Evolutionary conservation across 1,140 invertebrate genomes (phyloP).

Genomic region (Tachypleus tridentatus): DNA sequence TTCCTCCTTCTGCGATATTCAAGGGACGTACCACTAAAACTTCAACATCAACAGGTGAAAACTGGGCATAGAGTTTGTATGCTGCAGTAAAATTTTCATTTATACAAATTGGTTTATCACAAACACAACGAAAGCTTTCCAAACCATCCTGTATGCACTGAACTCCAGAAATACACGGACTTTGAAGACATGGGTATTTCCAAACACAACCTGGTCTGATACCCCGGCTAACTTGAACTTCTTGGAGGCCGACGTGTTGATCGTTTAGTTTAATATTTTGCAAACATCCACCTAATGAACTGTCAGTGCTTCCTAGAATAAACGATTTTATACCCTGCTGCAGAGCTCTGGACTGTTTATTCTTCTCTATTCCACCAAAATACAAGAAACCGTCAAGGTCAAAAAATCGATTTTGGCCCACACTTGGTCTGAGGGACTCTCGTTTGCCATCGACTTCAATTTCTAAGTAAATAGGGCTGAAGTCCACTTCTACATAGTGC

Average conservation of each 20-base stretch:
- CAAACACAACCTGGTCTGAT: conserved; percentile 64
- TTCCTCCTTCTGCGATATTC: conserved; percentile 16
- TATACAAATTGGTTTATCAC: conserved; percentile 53
- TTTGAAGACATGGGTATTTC: conserved; percentile 57
- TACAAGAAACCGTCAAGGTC: conserved; percentile 66
- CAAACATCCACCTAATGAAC: conserved; percentile 49
- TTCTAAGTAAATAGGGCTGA: conserved; percentile 53
- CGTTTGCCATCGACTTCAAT: conserved; percentile 50
- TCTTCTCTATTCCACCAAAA: conserved; percentile 69
- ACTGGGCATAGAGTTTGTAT: conserved; percentile 48
- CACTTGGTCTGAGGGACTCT: conserved; percentile 46
- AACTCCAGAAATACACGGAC: conserved; percentile 57
- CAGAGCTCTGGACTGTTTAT: conserved; percentile 55
- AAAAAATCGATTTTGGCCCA: conserved; percentile 55
- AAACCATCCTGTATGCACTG: conserved; percentile 64
- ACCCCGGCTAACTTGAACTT: conserved; percentile 55
- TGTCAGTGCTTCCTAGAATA: conserved; percentile 19
- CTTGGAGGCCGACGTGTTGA: conserved; percentile 50
- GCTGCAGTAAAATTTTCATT: conserved; percentile 56
- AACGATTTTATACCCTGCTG: conserved; percentile 46
- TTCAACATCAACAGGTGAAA: conserved; percentile 47
- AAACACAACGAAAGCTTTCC: conserved; percentile 66
- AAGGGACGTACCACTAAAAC: conserved; percentile 42
- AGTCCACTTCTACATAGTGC: conserved; percentile 57
- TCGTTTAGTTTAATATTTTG: conserved; percentile 50